These are phyloP conservation scores for Chelonus insularis DNA, from an alignment of 1,140 invertebrate species.

Conservation along the genomic window DNA sequence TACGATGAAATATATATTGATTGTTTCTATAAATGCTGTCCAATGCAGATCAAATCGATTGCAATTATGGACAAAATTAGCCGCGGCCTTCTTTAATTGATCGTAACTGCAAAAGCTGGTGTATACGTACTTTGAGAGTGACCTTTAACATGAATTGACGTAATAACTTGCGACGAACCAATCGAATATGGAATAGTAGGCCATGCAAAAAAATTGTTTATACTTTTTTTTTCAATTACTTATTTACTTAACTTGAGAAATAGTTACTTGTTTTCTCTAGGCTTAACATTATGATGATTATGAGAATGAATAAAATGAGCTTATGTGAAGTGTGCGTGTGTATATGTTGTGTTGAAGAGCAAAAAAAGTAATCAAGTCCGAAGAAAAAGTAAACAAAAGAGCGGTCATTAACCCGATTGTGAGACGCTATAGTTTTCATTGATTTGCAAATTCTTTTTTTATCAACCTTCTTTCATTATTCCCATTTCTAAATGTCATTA, in stretches of 20 bases:
- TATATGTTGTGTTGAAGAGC: neutral
- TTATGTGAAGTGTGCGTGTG: neutral
- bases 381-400: constrained; percentile 18
- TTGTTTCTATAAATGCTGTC: constrained; percentile 25
- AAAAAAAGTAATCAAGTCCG: neutral
- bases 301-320: too few species aligned
- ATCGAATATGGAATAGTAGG: constrained; percentile 27
- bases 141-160: constrained; percentile 29
- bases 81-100: constrained; percentile 30
- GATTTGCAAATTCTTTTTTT: constrained; percentile 29
- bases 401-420: constrained; percentile 27
- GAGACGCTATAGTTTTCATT: constrained; percentile 21
- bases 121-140: constrained; percentile 24
- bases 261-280: neutral
- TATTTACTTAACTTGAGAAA: neutral
- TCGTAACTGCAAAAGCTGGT: constrained; percentile 6
- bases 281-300: too few species aligned
- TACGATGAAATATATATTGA: neutral
- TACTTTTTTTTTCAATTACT: constrained; percentile 1
- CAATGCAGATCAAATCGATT: constrained; percentile 17
- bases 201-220: constrained; percentile 18
- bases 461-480: constrained; percentile 26
- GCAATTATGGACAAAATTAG: constrained; percentile 27
- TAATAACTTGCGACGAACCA: constrained; percentile 19
- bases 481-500: constrained; percentile 30